Percentiles rank a stretch among this genome's conserved stretches.
These are phyloP conservation scores for Talpa occidentalis DNA, from an alignment of 2,113 vertebrate genomes.

Conservation along the genomic window DNA sequence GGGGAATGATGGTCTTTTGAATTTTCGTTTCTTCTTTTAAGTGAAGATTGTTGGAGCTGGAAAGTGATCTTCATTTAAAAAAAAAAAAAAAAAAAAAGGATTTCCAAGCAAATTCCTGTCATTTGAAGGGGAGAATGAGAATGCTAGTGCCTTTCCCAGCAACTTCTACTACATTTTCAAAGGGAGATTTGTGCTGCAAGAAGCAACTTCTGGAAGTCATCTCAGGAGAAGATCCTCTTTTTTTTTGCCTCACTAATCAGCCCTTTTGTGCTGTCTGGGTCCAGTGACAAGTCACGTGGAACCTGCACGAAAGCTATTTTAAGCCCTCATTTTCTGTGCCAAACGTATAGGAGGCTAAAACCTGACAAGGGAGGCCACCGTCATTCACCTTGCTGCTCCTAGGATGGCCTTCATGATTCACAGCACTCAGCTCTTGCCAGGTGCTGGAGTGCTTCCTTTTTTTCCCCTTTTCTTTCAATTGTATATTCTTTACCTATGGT, in stretches of 20 bases:
- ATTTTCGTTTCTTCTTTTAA: background rate
- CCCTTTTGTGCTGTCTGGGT: constrained; percentile 73
- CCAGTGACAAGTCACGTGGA: constrained; percentile 79
- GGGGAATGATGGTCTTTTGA: background rate
- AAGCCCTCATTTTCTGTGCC: constrained; percentile 62
- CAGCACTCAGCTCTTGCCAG: background rate
- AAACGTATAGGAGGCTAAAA: constrained; percentile 56
- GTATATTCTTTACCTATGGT: background rate
- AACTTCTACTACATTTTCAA: constrained; percentile 69
- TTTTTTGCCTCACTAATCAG: constrained; percentile 76
- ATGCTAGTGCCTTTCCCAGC: constrained; percentile 37
- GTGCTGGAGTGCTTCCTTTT: background rate
- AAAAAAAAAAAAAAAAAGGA: background rate
- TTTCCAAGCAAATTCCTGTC: constrained; percentile 31
- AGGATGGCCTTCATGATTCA: constrained; percentile 30
- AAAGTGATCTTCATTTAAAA: background rate
- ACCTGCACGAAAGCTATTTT: constrained; percentile 77
- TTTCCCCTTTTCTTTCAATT: background rate
- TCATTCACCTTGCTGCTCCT: constrained; percentile 57
- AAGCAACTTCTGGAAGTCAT: constrained; percentile 79
- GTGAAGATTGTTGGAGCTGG: background rate
- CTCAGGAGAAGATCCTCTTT: constrained; percentile 74
- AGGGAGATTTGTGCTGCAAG: constrained; percentile 72
- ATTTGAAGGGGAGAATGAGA: background rate
- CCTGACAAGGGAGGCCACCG: constrained; percentile 56